A percentile compares a stretch with the other conserved stretches of the same genome.
Evolutionary conservation across 2,113 vertebrate genomes (phyloP).

Genomic region (Terrapene triunguis): DNA sequence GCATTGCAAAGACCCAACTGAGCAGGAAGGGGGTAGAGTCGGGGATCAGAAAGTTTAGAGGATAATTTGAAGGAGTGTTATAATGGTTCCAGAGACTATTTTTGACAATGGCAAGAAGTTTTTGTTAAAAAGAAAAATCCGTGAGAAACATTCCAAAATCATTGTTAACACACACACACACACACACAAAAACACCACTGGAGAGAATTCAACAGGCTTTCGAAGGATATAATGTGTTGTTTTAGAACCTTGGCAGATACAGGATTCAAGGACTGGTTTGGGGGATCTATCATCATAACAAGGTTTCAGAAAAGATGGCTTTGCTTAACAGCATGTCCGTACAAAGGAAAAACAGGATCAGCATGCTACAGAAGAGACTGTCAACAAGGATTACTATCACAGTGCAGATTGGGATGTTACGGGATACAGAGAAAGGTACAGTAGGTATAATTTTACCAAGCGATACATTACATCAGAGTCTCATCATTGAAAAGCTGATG

Average conservation of each 20-base stretch:
- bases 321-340: not conserved
- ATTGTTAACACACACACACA: not conserved
- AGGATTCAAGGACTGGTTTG: not conserved
- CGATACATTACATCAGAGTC: not conserved
- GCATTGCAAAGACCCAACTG: not conserved
- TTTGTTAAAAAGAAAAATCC: not conserved
- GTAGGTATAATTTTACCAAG: accelerated
- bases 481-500: accelerated
- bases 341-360: not conserved
- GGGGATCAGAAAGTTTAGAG: not conserved
- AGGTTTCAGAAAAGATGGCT: not conserved
- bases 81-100: not conserved
- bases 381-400: not conserved
- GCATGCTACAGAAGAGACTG: not conserved
- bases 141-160: not conserved
- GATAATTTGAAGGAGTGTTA: not conserved
- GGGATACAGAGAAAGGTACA: not conserved
- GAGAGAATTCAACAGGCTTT: not conserved
- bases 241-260: slow-evolving; percentile 16
- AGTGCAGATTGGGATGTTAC: not conserved
- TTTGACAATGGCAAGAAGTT: not conserved
- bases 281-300: slow-evolving; percentile 1
- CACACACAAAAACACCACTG: not conserved
- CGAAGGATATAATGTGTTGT: not conserved
- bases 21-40: not conserved